Evolutionary conservation across 1,140 invertebrate species (phyloP).

Genomic region (Harpegnathos saltator): DNA sequence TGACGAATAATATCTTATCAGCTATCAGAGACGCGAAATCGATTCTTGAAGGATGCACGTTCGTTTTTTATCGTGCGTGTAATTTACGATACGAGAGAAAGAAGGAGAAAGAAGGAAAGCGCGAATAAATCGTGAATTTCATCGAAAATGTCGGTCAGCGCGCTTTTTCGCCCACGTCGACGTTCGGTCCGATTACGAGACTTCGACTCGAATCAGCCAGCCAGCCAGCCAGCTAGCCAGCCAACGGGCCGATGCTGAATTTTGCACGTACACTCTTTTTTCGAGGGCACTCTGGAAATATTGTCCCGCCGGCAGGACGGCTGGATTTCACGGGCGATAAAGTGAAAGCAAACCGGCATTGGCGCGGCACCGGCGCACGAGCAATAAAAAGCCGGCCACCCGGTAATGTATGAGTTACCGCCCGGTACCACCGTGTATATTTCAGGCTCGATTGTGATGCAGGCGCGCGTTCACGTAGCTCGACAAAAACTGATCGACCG

Average conservation of each 20-base stretch:
- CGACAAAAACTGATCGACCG: slow-evolving; percentile 54
- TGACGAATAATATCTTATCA: background rate
- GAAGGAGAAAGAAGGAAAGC: background rate
- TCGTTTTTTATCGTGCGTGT: too few relatives aligned
- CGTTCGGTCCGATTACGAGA: slow-evolving; percentile 51
- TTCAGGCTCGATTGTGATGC: slow-evolving; percentile 18
- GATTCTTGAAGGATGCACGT: too few relatives aligned
- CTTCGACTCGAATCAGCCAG: too few relatives aligned
- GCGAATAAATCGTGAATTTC: slow-evolving; percentile 24
- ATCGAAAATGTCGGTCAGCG: background rate
- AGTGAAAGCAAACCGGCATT: slow-evolving; percentile 55
- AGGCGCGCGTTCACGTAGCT: slow-evolving; percentile 7
- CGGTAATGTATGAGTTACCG: slow-evolving; percentile 50
- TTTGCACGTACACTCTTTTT: slow-evolving; percentile 42
- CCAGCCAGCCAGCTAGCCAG: background rate
- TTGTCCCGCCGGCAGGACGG: slow-evolving; percentile 28
- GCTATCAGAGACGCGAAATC: too few relatives aligned
- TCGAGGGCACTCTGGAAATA: slow-evolving; percentile 46
- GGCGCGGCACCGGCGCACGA: slow-evolving; percentile 7
- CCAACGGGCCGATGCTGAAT: slow-evolving; percentile 7
- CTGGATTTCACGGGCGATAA: slow-evolving; percentile 57
- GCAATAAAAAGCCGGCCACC: slow-evolving; percentile 44
- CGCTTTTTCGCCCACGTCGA: background rate
- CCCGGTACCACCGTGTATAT: slow-evolving; percentile 44
- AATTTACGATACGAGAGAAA: too few relatives aligned